These are phyloP conservation scores for Intellagama lesueurii DNA, from an alignment of 2,797 vertebrate species.

Conservation along the genomic window DNA sequence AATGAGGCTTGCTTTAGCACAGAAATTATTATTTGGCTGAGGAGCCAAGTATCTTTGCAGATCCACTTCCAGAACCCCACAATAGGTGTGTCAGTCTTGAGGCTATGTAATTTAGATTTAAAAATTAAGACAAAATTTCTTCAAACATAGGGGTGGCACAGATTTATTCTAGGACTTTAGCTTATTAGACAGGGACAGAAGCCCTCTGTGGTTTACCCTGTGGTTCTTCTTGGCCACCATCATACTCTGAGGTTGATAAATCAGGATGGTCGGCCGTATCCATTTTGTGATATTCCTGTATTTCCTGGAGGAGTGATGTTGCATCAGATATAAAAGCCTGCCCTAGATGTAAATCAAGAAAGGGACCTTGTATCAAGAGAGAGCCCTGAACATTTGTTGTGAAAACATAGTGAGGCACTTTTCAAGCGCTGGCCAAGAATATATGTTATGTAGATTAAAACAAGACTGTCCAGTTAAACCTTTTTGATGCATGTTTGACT, in stretches of 20 bases:
- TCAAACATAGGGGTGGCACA: not conserved
- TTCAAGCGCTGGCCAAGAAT: not conserved
- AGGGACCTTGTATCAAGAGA: not conserved
- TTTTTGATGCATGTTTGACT: not conserved
- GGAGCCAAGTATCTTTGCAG: not conserved
- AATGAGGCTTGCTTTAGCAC: slow-evolving; percentile 9
- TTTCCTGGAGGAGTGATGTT: not conserved
- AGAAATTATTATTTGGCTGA: not conserved
- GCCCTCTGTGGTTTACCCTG: not conserved
- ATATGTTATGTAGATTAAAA: not conserved
- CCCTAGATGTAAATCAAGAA: not conserved
- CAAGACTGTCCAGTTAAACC: not conserved
- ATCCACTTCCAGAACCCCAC: not conserved
- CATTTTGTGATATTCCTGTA: not conserved
- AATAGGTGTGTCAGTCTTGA: not conserved
- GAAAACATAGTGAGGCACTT: not conserved
- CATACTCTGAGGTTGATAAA: not conserved
- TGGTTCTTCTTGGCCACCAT: not conserved
- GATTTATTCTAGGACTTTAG: not conserved
- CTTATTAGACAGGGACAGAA: not conserved
- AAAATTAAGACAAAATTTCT: not conserved
- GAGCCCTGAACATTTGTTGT: not conserved
- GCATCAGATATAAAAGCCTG: not conserved
- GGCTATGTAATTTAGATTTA: not conserved
- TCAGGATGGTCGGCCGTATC: not conserved